Evolutionary conservation across 2,888 invertebrate species (phyloP).

Genomic region (Agrotis segetum): DNA sequence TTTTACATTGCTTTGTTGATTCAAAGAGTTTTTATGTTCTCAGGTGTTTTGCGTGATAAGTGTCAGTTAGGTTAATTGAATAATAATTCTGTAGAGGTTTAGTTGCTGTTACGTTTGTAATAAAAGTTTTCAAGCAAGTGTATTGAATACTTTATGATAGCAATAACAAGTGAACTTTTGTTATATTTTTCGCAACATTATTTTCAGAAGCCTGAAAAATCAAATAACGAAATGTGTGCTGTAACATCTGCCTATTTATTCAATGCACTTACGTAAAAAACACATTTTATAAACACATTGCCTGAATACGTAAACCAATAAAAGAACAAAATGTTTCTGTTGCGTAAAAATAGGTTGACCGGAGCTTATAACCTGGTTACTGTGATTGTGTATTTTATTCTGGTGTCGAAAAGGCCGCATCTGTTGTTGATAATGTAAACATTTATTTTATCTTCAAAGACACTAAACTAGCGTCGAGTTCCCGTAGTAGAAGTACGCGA

Average conservation of each 20-base stretch:
- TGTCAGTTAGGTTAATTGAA: constrained; percentile 19
- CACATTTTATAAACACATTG: constrained; percentile 25
- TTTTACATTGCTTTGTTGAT: not conserved
- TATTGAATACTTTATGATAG: not conserved
- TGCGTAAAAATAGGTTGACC: constrained; percentile 47
- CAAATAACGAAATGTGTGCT: constrained; percentile 9
- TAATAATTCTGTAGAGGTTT: constrained; percentile 2
- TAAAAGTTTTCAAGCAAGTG: not conserved
- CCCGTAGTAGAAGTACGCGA: constrained; percentile 53
- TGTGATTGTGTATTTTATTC: constrained; percentile 51
- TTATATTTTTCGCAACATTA: not conserved
- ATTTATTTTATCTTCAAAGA: constrained; percentile 52
- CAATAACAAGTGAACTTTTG: too few species aligned
- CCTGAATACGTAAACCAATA: constrained; percentile 35
- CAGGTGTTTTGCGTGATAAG: constrained; percentile 24
- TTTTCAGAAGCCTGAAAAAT: constrained; percentile 4
- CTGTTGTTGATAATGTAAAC: constrained; percentile 54
- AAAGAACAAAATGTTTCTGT: constrained; percentile 37
- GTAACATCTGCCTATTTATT: constrained; percentile 6
- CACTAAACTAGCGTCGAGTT: constrained; percentile 53
- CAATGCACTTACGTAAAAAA: constrained; percentile 31
- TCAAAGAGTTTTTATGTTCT: not conserved
- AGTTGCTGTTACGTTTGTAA: constrained; percentile 1
- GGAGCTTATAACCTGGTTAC: constrained; percentile 46
- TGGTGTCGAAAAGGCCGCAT: constrained; percentile 52